Evolutionary conservation across 2,888 invertebrate genomes (phyloP).

Genomic region (Eurytoma adleriae): DNA sequence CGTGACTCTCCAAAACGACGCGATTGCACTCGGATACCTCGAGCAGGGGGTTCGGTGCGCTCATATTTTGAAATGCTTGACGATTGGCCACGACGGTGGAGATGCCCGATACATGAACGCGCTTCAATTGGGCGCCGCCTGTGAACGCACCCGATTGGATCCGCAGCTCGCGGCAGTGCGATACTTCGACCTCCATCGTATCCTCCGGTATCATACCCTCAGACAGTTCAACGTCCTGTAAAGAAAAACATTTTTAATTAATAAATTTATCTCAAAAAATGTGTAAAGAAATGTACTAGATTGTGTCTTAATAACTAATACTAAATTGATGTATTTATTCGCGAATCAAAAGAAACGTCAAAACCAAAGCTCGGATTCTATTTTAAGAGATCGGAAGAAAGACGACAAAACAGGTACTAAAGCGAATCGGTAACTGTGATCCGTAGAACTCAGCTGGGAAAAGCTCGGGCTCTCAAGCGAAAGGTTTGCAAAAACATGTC

Average conservation of each 20-base stretch:
- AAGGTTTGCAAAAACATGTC: constrained; percentile 25
- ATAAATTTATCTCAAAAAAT: too few relatives aligned
- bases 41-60: constrained; percentile 79
- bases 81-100: constrained; percentile 79
- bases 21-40: constrained; percentile 80
- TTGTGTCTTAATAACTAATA: not conserved
- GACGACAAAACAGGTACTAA: constrained; percentile 13
- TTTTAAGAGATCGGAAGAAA: constrained; percentile 1
- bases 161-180: constrained; percentile 78
- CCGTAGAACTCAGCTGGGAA: not conserved
- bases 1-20: constrained; percentile 80
- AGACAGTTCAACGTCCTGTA: constrained; percentile 68
- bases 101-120: constrained; percentile 78
- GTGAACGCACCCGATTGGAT: constrained; percentile 80
- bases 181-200: constrained; percentile 80
- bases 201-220: constrained; percentile 78
- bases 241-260: constrained; percentile 14
- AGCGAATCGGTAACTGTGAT: not conserved
- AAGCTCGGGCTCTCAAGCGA: not conserved
- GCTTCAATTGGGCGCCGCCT: constrained; percentile 77
- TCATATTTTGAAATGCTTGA: constrained; percentile 80
- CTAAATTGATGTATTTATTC: not conserved
- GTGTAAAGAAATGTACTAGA: not conserved
- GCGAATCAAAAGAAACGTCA: not conserved
- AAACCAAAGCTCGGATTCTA: not conserved